Evolutionary conservation across 2,888 invertebrate genomes (phyloP).

Genomic region (Drosophila dives): DNA sequence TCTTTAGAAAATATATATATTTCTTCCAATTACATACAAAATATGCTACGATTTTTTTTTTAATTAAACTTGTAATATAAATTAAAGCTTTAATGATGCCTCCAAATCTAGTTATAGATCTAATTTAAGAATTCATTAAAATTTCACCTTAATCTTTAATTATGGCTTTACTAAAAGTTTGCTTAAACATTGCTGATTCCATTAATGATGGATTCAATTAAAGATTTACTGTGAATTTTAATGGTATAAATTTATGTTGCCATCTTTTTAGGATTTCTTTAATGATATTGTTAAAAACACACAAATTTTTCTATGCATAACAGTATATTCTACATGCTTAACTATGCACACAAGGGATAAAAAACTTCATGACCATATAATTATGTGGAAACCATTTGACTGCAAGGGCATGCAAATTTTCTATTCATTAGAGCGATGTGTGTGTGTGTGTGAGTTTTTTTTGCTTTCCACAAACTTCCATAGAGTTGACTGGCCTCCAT

Average conservation of each 20-base stretch:
- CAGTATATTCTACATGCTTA: background rate
- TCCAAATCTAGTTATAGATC: background rate
- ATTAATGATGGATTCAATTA: background rate
- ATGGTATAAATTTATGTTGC: background rate
- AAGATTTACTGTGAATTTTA: background rate
- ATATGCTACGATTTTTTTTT: background rate
- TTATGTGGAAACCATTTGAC: conserved; percentile 38
- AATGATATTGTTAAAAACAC: background rate
- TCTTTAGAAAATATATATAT: background rate
- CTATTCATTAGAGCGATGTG: conserved; percentile 38
- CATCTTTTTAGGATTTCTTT: background rate
- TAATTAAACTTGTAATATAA: background rate
- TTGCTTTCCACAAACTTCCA: conserved; percentile 43
- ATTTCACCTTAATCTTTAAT: background rate
- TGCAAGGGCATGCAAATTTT: conserved; percentile 53
- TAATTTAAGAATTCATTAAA: background rate
- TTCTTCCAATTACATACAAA: background rate
- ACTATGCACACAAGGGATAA: conserved; percentile 16
- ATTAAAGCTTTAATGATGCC: background rate
- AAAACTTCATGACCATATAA: conserved; percentile 46
- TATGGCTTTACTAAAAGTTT: background rate
- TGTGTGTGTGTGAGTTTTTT: conserved; percentile 7
- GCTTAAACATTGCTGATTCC: background rate
- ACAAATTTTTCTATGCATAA: background rate
- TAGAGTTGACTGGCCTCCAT: conserved; percentile 67